Evolutionary conservation across 2,888 invertebrate species (phyloP), one percentile per base, ranked within the genome.

Genomic region (Xanthorhoe designata): DNA sequence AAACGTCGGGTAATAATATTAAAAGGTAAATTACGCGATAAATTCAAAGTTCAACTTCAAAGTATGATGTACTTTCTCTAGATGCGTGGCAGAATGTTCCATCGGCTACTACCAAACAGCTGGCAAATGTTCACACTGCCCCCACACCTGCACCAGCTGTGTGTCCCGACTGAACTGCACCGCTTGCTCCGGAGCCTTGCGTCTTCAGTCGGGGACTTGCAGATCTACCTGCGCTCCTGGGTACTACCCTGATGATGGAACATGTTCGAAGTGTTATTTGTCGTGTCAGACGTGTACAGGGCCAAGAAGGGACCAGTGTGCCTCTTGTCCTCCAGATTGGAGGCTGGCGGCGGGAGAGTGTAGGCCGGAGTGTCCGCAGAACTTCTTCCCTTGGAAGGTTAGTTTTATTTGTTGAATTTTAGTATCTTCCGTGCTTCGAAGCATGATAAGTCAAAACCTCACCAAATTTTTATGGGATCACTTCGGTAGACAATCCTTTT

Each of bases 221-320:
- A 94, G 96, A 66, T 96, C 96, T 1, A 96, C 96, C 0, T 98
- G 98, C 80, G 96, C 97, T 15, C 94, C 82, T 75, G 97, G 97
- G 7, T 98, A 97, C 86, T 98, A 97, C 89, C 97, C 97, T 77
- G 98, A 98, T 84, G 95, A 97, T 63, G 97, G 97, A 13, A 95
- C 95, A 47, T 98, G 98, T 85, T 95, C 96, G 51, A 96, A 97
- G 79, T 98, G 98, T 82, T 97, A 97, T 82, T 94, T 97, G 70
- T 97, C 97, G 55, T 98, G 98, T 85, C 96, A 96, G 84, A 97
- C 97, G 10, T 98, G 98, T 84, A 91, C 97, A 66, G 98, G 98
- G 0, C 97, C 97, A 0, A 94, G 97, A 73, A 94, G 97, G 71
- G 96, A 97, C 83, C 97, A 97, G 80, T 98, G 98, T 82, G 97